Evolutionary conservation across 2,797 vertebrate genomes (phyloP), one percentile per base, ranked within the genome.

Genomic region (Toxotes lorentzi): DNA sequence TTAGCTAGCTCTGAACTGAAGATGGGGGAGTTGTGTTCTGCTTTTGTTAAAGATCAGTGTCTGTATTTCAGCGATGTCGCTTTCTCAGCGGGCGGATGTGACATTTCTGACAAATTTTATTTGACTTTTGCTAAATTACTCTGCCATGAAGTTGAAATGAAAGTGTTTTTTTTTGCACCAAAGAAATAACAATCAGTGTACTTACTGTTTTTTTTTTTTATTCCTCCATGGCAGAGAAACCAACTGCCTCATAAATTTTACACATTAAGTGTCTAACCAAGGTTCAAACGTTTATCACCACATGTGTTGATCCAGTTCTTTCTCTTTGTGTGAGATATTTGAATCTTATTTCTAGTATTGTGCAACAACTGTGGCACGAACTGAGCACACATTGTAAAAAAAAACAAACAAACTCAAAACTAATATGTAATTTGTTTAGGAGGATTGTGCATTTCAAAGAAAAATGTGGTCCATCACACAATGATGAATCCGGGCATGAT

Each of bases 21-120:
- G 51, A 65, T 69, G 7, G 67, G n/a, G 63, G 30, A 43, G 17
- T 45, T 45, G 7, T 47, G 21, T 47, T 69, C 11, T 32, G 73
- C 47, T 76, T 81, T 47, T 62, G 58, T 51, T 73, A 67, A 80
- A 84, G 81, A 84, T 79, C 68, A 58, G 64, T 14, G 78, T 40
- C 65, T 69, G 75, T 58, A 17, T 64, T 64, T 70, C 77, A 56
- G 8, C 32, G 47, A 74, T 17, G 75, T 30, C 13, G 43, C 72
- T 60, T 54, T 71, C 65, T 86, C 79, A 75, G 65, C 21, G 67
- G 77, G 30, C 30, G 45, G 13, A 54, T 53, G 67, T 85, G 76
- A 83, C 89, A 84, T 89, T 90, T 90, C 64, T 61, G 73, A 84
- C 63, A 69, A 69, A 82, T 74, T 71, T 62, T 76, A 56, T 72